These are phyloP conservation scores for Psittacus erithacus DNA, from an alignment of 2,113 vertebrate species.

Conservation along the genomic window DNA sequence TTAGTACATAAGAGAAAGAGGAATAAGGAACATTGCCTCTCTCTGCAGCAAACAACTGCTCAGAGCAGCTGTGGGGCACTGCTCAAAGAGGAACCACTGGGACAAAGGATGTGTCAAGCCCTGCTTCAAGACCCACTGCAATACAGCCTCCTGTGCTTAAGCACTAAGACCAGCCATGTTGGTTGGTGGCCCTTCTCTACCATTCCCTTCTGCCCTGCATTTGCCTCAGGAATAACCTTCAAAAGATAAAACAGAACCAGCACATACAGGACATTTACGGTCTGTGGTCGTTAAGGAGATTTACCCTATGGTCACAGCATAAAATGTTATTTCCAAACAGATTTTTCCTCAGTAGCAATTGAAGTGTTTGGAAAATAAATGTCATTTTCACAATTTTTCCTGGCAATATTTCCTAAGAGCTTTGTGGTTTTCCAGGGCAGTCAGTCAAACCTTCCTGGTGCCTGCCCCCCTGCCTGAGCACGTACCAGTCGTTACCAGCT, in stretches of 20 bases:
- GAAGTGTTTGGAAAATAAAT: background rate
- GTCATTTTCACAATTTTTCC: background rate
- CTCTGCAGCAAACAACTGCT: background rate
- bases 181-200: background rate
- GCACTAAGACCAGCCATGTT: background rate
- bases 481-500: background rate
- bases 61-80: background rate
- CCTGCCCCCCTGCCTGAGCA: background rate
- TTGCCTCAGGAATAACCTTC: background rate
- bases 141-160: background rate
- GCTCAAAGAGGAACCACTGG: background rate
- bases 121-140: background rate
- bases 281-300: background rate
- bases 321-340: background rate
- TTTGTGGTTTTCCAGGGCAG: fast-evolving
- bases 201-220: background rate
- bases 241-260: background rate
- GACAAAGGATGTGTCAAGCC: background rate
- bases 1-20: background rate
- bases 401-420: background rate
- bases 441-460: background rate
- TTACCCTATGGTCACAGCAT: background rate
- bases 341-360: background rate
- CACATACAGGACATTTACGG: fast-evolving
- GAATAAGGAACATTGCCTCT: background rate